Conservation (phyloP, 1,140 invertebrate genomes). For the Brachionus koreanus region DNA sequence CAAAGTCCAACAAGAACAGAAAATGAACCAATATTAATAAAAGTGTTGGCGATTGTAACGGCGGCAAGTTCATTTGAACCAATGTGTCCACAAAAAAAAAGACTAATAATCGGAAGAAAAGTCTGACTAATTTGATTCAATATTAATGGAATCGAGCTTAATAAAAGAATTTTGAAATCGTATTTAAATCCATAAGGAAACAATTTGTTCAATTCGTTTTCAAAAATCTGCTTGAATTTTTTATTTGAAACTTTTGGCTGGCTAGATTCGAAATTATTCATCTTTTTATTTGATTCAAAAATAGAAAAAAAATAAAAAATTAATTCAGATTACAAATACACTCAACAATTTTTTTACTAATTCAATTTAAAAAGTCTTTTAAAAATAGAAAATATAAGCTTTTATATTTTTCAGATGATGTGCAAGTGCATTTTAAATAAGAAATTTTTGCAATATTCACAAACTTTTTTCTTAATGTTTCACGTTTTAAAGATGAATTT, state of each 20-base stretch:
- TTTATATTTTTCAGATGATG: too few relatives aligned
- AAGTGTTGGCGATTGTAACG: constrained; percentile 16
- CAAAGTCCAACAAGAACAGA: constrained; percentile 23
- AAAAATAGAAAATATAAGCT: too few relatives aligned
- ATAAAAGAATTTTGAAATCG: not conserved
- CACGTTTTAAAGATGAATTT: too few relatives aligned
- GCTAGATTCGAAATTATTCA: not conserved
- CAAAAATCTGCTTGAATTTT: not conserved
- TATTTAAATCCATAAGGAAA: constrained; percentile 10
- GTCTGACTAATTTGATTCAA: constrained; percentile 33
- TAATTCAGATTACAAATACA: too few relatives aligned
- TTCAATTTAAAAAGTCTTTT: too few relatives aligned
- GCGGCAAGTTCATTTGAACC: constrained; percentile 33
- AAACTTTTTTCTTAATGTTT: too few relatives aligned
- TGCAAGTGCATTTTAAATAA: too few relatives aligned
- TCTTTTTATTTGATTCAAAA: not conserved
- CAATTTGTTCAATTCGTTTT: not conserved
- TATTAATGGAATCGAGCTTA: constrained; percentile 2
- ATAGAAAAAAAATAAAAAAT: not conserved
- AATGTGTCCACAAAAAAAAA: constrained; percentile 36
- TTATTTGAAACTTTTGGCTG: not conserved
- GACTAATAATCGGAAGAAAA: constrained; percentile 29
- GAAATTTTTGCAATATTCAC: too few relatives aligned
- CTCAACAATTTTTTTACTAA: too few relatives aligned
- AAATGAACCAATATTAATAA: constrained; percentile 37